Conservation (phyloP, 1,140 invertebrate genomes). For the Drusus annulatus region DNA sequence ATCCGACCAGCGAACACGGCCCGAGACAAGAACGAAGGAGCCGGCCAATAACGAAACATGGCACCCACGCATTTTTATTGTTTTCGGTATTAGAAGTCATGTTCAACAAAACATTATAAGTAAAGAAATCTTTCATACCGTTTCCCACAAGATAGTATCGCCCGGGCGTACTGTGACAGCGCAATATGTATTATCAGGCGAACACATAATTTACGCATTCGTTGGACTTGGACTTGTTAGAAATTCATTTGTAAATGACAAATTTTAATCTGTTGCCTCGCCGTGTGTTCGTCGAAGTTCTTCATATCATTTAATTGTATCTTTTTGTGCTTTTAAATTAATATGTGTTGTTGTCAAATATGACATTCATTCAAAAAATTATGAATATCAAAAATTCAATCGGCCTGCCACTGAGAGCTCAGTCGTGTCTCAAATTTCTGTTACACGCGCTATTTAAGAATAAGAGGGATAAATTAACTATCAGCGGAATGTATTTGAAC, state of each 20-base stretch:
- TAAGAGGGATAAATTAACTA: too few relatives aligned
- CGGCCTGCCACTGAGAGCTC: too few relatives aligned
- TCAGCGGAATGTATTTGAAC: too few relatives aligned
- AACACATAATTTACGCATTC: constrained; percentile 22
- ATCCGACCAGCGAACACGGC: constrained; percentile 6
- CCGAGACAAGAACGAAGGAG: constrained; percentile 8
- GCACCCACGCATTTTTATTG: constrained; percentile 48
- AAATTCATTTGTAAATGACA: constrained; percentile 24
- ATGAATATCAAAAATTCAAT: too few relatives aligned
- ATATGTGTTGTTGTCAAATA: too few relatives aligned
- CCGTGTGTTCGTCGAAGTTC: too few relatives aligned
- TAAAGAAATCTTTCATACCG: constrained; percentile 34
- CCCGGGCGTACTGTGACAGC: background rate
- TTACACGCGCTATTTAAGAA: too few relatives aligned
- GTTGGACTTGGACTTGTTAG: constrained; percentile 22
- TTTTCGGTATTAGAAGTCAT: constrained; percentile 48
- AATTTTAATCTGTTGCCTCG: background rate
- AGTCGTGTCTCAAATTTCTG: too few relatives aligned
- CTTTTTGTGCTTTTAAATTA: too few relatives aligned
- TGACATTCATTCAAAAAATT: too few relatives aligned
- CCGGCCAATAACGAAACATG: constrained; percentile 12
- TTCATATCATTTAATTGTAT: background rate
- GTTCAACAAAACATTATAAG: constrained; percentile 48
- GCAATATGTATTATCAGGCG: constrained; percentile 26
- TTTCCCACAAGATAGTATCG: constrained; percentile 46